Conservation (phyloP, 2,797 vertebrate genomes). For the Eidolon dupreanum region DNA sequence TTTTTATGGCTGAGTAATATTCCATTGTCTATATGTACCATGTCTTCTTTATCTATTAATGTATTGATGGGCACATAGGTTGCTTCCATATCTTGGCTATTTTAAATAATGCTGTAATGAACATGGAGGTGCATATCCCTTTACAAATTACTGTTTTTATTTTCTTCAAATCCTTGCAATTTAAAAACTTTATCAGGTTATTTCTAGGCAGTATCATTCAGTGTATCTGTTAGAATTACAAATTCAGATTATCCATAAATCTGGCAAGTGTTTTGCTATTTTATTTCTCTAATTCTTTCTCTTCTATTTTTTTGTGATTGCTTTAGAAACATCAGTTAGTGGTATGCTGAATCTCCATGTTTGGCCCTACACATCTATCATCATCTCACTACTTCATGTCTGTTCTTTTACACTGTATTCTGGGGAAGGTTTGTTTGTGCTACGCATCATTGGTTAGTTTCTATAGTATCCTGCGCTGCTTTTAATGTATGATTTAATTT, state of each 20-base stretch:
- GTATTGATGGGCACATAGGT: too few species aligned
- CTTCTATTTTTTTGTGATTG: not conserved
- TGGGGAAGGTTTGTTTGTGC: not conserved
- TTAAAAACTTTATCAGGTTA: not conserved
- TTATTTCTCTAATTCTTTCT: not conserved
- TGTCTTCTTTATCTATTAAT: too few species aligned
- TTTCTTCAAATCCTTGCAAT: not conserved
- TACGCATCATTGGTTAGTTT: not conserved
- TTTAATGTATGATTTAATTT: not conserved
- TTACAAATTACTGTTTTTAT: not conserved
- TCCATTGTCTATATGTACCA: too few species aligned
- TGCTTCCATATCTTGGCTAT: too few species aligned
- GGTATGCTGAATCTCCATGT: not conserved
- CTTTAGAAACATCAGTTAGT: not conserved
- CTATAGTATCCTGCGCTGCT: not conserved
- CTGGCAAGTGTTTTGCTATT: not conserved
- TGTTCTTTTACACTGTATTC: not conserved
- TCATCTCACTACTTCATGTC: not conserved
- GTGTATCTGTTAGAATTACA: not conserved
- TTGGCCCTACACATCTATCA: not conserved
- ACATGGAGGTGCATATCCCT: too few species aligned
- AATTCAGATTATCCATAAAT: not conserved
- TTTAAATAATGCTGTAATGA: too few species aligned
- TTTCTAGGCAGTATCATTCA: not conserved
- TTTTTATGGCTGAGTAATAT: too few species aligned